A percentile compares a stretch with the other conserved stretches of the same genome.
Conservation (phyloP, 1,140 invertebrate genomes). For the Danaus melanippus region DNA sequence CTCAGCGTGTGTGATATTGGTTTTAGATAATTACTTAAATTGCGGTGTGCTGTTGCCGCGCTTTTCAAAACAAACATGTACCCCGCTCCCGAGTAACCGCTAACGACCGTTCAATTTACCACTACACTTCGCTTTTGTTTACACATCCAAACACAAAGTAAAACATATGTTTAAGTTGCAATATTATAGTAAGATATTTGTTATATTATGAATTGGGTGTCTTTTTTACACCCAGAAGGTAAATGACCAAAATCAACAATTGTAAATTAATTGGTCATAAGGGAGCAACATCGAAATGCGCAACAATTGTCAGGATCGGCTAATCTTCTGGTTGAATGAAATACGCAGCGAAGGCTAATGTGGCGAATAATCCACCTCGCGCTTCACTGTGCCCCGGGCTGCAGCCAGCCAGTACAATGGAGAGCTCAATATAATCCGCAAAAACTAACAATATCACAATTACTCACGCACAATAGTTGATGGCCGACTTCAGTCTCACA, state of each 20-base stretch:
- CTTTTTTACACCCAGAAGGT: neutral
- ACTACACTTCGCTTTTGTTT: constrained; percentile 8
- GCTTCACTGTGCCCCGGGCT: constrained; percentile 38
- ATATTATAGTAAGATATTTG: too few relatives aligned
- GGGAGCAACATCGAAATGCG: constrained; percentile 38
- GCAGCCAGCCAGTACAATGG: constrained; percentile 31
- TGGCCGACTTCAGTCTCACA: constrained; percentile 19
- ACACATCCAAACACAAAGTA: neutral
- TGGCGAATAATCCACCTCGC: constrained; percentile 63
- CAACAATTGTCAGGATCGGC: constrained; percentile 49
- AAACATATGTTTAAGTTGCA: too few relatives aligned
- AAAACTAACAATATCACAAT: constrained; percentile 55
- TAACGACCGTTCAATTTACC: constrained; percentile 20
- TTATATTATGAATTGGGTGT: too few relatives aligned
- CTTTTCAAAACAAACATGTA: constrained; percentile 26
- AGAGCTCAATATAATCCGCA: constrained; percentile 55
- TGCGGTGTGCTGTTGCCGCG: constrained; percentile 10
- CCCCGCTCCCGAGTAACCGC: constrained; percentile 12
- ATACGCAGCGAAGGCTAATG: constrained; percentile 44
- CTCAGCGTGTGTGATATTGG: constrained; percentile 1
- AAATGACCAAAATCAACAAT: too few relatives aligned
- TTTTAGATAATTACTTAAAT: constrained; percentile 10
- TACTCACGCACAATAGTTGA: constrained; percentile 30
- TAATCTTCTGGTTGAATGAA: constrained; percentile 41
- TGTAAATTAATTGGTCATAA: too few relatives aligned